Conservation (phyloP, 2,888 invertebrate genomes). For the Nymphalis polychloros region DNA sequence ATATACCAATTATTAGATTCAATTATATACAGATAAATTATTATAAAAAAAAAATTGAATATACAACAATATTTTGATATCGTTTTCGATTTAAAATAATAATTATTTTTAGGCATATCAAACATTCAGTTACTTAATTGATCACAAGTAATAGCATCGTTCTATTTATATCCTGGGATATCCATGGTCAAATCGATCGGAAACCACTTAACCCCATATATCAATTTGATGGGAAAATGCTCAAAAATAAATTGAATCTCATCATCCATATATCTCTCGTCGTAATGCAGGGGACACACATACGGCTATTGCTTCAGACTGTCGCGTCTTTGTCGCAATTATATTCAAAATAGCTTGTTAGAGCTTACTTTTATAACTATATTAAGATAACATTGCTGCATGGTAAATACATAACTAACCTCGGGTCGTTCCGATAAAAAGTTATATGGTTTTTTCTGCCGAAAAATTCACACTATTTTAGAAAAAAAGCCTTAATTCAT, state of each 20-base stretch:
- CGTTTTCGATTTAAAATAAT: not conserved
- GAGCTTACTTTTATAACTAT: not conserved
- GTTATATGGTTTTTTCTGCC: too few relatives aligned
- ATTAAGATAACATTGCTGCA: too few relatives aligned
- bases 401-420: too few relatives aligned
- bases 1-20: too few relatives aligned
- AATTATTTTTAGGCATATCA: not conserved
- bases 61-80: too few relatives aligned
- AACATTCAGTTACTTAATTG: slow-evolving; percentile 3
- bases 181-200: slow-evolving; percentile 32
- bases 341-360: not conserved
- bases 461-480: too few relatives aligned
- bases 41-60: too few relatives aligned
- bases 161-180: slow-evolving; percentile 17
- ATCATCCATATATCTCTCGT: slow-evolving; percentile 40
- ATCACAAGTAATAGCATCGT: slow-evolving; percentile 17
- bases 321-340: not conserved
- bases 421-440: too few relatives aligned
- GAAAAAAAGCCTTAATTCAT: too few relatives aligned
- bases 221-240: slow-evolving; percentile 41
- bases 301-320: slow-evolving; percentile 4
- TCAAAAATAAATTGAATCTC: slow-evolving; percentile 42
- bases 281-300: slow-evolving; percentile 30
- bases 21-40: too few relatives aligned
- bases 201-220: slow-evolving; percentile 37